These are phyloP conservation scores for Phenganax stokvisi DNA, from an alignment of 92 coral and sea anemone genomes.

Conservation along the genomic window DNA sequence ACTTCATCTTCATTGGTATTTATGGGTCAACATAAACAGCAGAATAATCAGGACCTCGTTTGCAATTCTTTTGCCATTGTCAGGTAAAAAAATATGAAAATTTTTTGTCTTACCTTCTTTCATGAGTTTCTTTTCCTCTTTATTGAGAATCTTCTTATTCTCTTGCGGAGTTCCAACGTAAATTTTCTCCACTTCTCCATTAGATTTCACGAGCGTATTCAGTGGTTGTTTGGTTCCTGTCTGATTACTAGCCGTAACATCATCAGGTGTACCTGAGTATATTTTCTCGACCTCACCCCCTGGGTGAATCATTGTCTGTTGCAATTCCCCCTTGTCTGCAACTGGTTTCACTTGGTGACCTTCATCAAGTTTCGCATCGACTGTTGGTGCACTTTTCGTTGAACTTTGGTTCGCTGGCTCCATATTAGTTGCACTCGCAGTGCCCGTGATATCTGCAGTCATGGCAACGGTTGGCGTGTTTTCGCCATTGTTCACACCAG, in stretches of 20 bases:
- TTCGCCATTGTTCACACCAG: background rate
- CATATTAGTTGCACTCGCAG: background rate
- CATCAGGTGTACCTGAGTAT: constrained; percentile 29
- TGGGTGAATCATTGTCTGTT: constrained; percentile 24
- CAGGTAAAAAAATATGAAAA: background rate
- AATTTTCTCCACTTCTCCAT: constrained; percentile 31
- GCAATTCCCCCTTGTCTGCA: constrained; percentile 21
- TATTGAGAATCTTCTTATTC: constrained; percentile 3
- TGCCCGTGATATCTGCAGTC: too few species aligned
- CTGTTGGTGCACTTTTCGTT: background rate
- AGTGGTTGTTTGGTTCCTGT: constrained; percentile 28
- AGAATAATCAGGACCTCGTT: background rate
- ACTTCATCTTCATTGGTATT: too few species aligned
- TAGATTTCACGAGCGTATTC: constrained; percentile 18
- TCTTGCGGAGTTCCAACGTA: constrained; percentile 29
- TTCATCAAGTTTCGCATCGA: constrained; percentile 29
- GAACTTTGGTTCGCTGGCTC: background rate
- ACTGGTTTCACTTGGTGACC: constrained; percentile 33
- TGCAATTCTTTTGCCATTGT: background rate
- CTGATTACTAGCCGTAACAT: background rate
- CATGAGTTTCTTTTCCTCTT: constrained; percentile 19
- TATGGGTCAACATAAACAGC: too few species aligned
- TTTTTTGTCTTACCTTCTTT: constrained; percentile 22
- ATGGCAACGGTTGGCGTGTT: background rate
- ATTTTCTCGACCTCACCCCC: constrained; percentile 25